Conservation (phyloP, 2,113 vertebrate species). For the Gymnorhina tibicen region DNA sequence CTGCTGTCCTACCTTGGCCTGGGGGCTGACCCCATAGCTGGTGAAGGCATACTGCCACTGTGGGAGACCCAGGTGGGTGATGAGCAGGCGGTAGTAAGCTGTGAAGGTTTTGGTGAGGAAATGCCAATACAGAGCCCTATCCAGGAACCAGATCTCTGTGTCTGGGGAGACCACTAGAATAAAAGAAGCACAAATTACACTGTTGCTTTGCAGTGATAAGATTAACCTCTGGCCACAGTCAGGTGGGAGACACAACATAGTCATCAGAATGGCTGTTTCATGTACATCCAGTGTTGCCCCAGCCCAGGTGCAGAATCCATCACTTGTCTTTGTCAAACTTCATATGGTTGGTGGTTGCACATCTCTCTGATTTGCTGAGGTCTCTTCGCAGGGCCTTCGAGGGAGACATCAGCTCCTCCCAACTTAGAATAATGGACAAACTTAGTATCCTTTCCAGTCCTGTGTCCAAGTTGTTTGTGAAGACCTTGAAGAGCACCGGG, state of each 20-base stretch:
- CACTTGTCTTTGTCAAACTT: background rate
- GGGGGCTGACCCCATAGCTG: constrained; percentile 89
- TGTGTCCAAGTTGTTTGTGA: background rate
- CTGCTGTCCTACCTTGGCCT: constrained; percentile 84
- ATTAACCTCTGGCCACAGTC: background rate
- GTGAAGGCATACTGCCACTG: constrained; percentile 96
- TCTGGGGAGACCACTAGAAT: constrained; percentile 78
- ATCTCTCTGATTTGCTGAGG: background rate
- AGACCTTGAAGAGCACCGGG: background rate
- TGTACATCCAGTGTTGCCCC: background rate
- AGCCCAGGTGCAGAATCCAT: background rate
- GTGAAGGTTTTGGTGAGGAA: constrained; percentile 90
- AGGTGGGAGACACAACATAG: background rate
- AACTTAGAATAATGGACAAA: background rate
- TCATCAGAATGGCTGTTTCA: background rate
- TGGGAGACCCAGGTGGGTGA: constrained; percentile 91
- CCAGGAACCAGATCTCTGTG: constrained; percentile 94
- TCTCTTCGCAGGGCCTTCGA: background rate
- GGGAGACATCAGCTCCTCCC: background rate
- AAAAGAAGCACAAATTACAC: background rate
- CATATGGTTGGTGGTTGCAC: background rate
- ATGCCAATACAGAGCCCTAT: constrained; percentile 92
- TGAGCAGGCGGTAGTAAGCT: constrained; percentile 91
- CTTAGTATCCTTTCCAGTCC: background rate
- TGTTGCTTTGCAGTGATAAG: background rate